Evolutionary conservation across 1,140 invertebrate genomes (phyloP).

Genomic region (Diorhabda carinulata): DNA sequence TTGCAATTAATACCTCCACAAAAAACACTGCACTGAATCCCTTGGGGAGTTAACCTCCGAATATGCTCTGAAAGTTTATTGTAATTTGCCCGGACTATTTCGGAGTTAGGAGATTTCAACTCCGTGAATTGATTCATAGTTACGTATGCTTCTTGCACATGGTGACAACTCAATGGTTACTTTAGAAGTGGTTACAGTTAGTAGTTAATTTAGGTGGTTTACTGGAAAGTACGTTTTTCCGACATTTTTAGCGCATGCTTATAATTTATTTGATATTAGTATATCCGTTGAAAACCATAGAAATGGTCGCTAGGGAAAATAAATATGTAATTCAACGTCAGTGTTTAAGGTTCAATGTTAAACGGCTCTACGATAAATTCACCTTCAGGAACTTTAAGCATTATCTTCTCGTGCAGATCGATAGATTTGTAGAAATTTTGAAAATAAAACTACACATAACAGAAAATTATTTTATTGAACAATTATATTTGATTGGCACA

Average conservation of each 20-base stretch:
- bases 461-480: too few relatives aligned
- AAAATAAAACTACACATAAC: too few relatives aligned
- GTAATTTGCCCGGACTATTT: slow-evolving; percentile 41
- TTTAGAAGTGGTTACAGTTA: slow-evolving; percentile 19
- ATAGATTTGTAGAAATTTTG: too few relatives aligned
- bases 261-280: slow-evolving; percentile 29
- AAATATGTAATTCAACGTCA: slow-evolving; percentile 7
- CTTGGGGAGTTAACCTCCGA: slow-evolving; percentile 55
- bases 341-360: background rate
- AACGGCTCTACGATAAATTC: too few relatives aligned
- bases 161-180: slow-evolving; percentile 9
- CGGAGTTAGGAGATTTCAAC: slow-evolving; percentile 20
- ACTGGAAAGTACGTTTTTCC: slow-evolving; percentile 25
- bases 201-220: background rate
- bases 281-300: slow-evolving; percentile 26
- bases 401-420: too few relatives aligned
- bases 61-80: slow-evolving; percentile 46
- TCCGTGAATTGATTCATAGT: slow-evolving; percentile 16
- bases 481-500: too few relatives aligned
- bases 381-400: too few relatives aligned
- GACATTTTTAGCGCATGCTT: slow-evolving; percentile 29
- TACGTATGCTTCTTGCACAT: slow-evolving; percentile 4
- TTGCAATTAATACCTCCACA: slow-evolving; percentile 79
- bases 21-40: slow-evolving; percentile 72
- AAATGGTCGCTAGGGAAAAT: slow-evolving; percentile 32